phyloP scores from a whole-genome alignment of 2,113 vertebrate genomes.

The Alaudala cheleensis region DNA sequence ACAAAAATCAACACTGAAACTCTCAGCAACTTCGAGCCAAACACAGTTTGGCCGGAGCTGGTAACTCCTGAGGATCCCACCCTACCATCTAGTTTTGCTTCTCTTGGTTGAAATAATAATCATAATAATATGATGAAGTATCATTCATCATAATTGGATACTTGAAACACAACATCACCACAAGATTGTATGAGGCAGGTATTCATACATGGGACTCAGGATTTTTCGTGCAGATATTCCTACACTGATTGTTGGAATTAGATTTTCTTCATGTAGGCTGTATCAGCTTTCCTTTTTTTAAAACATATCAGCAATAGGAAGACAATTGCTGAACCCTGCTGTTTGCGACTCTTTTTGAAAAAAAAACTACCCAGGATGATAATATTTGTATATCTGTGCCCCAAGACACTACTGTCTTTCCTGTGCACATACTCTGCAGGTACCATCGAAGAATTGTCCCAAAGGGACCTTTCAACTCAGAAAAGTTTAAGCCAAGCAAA shows the following conservation, averaged over 20 bases:
- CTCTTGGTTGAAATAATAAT: not conserved
- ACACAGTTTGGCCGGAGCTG: not conserved
- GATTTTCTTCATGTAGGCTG: not conserved
- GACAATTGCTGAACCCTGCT: not conserved
- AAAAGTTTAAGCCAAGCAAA: slow-evolving; percentile 25
- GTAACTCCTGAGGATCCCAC: slow-evolving; percentile 34
- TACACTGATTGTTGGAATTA: not conserved
- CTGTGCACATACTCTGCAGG: not conserved
- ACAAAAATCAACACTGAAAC: slow-evolving; percentile 53
- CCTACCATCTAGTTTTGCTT: slow-evolving; percentile 5
- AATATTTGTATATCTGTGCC: not conserved
- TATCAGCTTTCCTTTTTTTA: not conserved
- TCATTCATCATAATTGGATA: not conserved
- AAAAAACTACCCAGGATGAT: not conserved
- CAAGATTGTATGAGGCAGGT: not conserved
- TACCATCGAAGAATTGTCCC: slow-evolving; percentile 24
- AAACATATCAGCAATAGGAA: not conserved
- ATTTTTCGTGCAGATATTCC: not conserved
- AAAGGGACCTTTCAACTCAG: slow-evolving; percentile 8
- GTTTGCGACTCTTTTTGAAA: not conserved
- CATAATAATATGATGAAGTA: not conserved
- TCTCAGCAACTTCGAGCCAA: not conserved
- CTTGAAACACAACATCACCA: not conserved
- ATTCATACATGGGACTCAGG: not conserved
- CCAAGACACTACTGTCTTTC: not conserved